Base-by-base conservation (phyloP, 2,888 invertebrate genomes). In the Sphecodes monilicornis region DNA sequence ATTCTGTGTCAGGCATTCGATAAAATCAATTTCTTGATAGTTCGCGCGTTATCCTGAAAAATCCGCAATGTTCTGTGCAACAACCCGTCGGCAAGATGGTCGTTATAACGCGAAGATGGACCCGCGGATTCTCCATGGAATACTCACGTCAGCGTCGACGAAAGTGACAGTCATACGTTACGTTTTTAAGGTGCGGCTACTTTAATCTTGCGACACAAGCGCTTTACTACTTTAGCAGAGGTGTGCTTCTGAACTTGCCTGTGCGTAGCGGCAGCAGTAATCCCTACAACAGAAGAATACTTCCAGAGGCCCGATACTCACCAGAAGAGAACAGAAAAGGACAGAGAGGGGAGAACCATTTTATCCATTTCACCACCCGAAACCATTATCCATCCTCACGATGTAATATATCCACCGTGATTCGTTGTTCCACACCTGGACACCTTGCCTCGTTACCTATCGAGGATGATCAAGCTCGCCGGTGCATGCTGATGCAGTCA, bases 251-350 rank as follows among this genome's bases (percentile, higher is more conserved):
- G 91, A 93, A 95, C 95, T 95, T 95, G 95, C 95, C 95, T 95
- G 93, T 93, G 92, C 87, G 93, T 93, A 92, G 92, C 93, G 89
- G 93, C 94, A 91, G 94, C 93, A 91, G 94, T 93, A 93, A 94
- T 93, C 92, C 95, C 95, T 95, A 95, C 91, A 95, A 95, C 93
- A 94, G 91, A 94, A 95, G 93, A 95, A 94, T 93, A 91, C 91
- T 92, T 93, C 94, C 93, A 93, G 92, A 93, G 90, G 90, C 93
- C 93, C 93, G 90, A 91, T 90, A 91, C 91, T 92, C 91, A 92
- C 92, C 91, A 64, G 69, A 77, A 54, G 72, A 68, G 72, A 82
- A 74, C 74, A 74, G 74, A 82, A 86, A 70, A 89, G 88, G 89
- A 88, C 70, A 78, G 71, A 83, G 69, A 54, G 32, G 73, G 64